A percentile compares a stretch with the other conserved stretches of the same genome.
phyloP scores from a whole-genome alignment of 2,113 vertebrate genomes.

The Pomatostomus ruficeps region DNA sequence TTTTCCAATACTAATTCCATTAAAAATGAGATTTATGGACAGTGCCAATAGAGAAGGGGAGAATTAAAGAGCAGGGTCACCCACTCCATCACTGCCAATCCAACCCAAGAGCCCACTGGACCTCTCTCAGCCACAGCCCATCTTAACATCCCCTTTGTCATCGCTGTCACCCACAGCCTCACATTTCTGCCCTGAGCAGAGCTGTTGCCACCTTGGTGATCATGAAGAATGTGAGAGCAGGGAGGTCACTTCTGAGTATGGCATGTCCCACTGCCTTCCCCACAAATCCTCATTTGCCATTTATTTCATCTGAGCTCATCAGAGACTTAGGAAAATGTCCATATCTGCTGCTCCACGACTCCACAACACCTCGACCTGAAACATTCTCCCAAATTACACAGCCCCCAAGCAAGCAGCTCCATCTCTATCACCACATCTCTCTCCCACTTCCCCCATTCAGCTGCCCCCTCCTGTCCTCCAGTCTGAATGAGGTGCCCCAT shows the following conservation, averaged over 20 bases:
- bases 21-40: slow-evolving; percentile 52
- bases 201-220: background rate
- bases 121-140: background rate
- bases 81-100: background rate
- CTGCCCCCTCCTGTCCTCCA: background rate
- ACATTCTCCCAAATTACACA: background rate
- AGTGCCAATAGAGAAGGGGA: slow-evolving; percentile 1
- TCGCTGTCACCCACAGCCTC: background rate
- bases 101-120: background rate
- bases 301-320: background rate
- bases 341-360: background rate
- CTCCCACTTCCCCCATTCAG: background rate
- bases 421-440: background rate
- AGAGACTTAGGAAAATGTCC: background rate
- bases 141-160: background rate
- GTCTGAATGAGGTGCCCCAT: background rate
- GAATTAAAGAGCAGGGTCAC: slow-evolving; percentile 17
- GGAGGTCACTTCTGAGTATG: background rate
- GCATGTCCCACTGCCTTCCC: background rate
- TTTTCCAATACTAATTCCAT: slow-evolving; percentile 69
- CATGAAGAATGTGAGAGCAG: background rate
- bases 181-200: background rate
- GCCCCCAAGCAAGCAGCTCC: background rate
- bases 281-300: background rate
- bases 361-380: background rate